phyloP scores from a whole-genome alignment of 1,140 invertebrate genomes.

The Lordiphosa stackelbergi region DNA sequence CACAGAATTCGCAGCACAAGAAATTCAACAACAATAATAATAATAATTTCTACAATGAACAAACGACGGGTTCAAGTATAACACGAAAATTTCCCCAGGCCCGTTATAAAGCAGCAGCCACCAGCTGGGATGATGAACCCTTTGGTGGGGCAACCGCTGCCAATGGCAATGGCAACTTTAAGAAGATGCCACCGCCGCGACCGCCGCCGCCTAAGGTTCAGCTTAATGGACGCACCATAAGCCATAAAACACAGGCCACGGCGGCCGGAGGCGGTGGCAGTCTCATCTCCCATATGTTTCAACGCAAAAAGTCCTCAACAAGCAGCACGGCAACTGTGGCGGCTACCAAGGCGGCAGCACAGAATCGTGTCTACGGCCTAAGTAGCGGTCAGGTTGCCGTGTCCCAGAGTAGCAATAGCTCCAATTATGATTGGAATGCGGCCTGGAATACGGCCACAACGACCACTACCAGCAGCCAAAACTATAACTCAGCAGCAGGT shows the following conservation, averaged over 20 bases:
- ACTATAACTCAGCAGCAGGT: constrained; percentile 14
- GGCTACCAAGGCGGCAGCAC: constrained; percentile 75
- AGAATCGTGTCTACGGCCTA: constrained; percentile 76
- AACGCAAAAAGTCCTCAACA: constrained; percentile 56
- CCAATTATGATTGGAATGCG: constrained; percentile 59
- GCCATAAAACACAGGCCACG: constrained; percentile 18
- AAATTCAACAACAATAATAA: constrained; percentile 11
- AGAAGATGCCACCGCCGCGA: constrained; percentile 70
- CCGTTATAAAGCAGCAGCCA: constrained; percentile 62
- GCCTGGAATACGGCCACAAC: constrained; percentile 55
- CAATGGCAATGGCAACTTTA: constrained; percentile 34
- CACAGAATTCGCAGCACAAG: constrained; percentile 21
- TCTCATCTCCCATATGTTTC: constrained; percentile 77
- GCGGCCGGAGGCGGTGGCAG: constrained; percentile 21
- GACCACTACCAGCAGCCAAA: constrained; percentile 15
- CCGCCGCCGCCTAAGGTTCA: constrained; percentile 70
- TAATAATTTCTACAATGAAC: constrained; percentile 32
- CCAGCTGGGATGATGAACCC: constrained; percentile 70
- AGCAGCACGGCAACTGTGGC: constrained; percentile 37
- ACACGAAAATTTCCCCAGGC: constrained; percentile 71
- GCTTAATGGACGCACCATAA: constrained; percentile 42
- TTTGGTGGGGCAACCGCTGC: constrained; percentile 30
- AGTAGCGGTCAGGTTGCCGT: constrained; percentile 76
- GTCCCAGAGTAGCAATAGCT: neutral
- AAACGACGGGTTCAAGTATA: constrained; percentile 43